These are phyloP conservation scores for Syngnathus acus DNA, from an alignment of 2,797 vertebrate genomes.

Conservation along the genomic window DNA sequence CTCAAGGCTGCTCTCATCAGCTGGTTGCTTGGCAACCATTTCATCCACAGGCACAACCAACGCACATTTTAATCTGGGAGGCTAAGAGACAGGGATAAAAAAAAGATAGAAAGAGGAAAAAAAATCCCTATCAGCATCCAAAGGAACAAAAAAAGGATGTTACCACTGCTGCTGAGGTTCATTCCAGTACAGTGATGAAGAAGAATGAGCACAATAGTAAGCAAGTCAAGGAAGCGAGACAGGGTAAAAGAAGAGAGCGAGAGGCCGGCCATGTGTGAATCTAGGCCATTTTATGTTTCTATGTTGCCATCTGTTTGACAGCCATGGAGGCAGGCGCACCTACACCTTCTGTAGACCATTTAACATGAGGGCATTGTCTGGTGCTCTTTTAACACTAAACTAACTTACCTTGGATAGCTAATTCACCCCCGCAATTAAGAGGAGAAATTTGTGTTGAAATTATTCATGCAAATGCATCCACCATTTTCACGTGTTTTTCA, in stretches of 20 bases:
- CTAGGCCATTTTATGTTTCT: constrained; percentile 46
- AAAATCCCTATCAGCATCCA: constrained; percentile 22
- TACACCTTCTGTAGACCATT: constrained; percentile 14
- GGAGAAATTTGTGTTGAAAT: too few relatives aligned
- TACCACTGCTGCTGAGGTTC: constrained; percentile 9
- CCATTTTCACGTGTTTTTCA: too few relatives aligned
- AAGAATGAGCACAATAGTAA: neutral
- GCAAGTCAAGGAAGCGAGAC: constrained; percentile 11
- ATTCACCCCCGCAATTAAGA: too few relatives aligned
- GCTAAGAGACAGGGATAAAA: constrained; percentile 32
- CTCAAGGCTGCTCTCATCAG: constrained; percentile 56
- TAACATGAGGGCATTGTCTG: constrained; percentile 1
- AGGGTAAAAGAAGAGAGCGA: neutral
- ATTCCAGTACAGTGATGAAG: constrained; percentile 9
- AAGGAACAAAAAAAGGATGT: constrained; percentile 19
- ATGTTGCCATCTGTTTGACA: constrained; percentile 45
- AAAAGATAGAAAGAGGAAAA: constrained; percentile 8
- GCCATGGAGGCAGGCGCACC: constrained; percentile 25
- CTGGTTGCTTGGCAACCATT: constrained; percentile 68
- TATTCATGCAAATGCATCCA: too few relatives aligned
- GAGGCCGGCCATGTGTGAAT: constrained; percentile 39
- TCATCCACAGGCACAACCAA: constrained; percentile 62
- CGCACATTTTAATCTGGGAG: constrained; percentile 58
- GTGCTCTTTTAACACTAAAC: too few relatives aligned
- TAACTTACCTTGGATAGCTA: too few relatives aligned